These are phyloP conservation scores for Hylomyscus alleni DNA, from an alignment of 2,797 vertebrate species.

Conservation along the genomic window DNA sequence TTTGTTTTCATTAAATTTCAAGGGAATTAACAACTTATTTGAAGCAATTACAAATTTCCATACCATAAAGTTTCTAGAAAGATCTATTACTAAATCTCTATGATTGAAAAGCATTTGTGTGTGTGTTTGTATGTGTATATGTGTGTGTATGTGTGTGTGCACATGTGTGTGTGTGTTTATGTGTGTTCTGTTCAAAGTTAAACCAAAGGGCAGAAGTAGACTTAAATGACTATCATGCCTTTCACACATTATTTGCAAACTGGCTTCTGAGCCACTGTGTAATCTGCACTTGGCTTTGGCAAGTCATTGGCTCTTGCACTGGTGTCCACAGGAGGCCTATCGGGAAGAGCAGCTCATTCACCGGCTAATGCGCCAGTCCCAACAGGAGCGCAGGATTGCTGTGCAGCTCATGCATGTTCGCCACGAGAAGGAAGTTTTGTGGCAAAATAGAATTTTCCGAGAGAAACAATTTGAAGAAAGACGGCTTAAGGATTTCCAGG, in stretches of 20 bases:
- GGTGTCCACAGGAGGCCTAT: slow-evolving; percentile 89
- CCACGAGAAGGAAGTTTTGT: slow-evolving; percentile 94
- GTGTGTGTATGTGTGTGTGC: not conserved
- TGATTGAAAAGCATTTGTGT: not conserved
- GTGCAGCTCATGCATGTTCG: slow-evolving; percentile 95
- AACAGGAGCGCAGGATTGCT: slow-evolving; percentile 93
- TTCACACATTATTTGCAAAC: not conserved
- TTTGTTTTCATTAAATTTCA: slow-evolving; percentile 30
- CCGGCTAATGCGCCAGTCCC: slow-evolving; percentile 94
- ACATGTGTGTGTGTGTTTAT: not conserved
- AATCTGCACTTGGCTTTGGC: no score
- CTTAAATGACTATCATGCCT: not conserved
- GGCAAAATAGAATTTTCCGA: slow-evolving; percentile 94
- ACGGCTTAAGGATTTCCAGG: slow-evolving; percentile 93
- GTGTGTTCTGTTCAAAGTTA: not conserved
- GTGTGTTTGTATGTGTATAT: not conserved
- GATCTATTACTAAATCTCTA: not conserved
- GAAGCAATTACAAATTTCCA: not conserved
- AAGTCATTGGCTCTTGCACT: not conserved
- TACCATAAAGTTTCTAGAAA: not conserved
- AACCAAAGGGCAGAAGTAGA: not conserved
- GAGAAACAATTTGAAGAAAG: slow-evolving; percentile 95
- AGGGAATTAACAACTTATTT: slow-evolving; percentile 15
- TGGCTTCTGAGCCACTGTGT: not conserved
- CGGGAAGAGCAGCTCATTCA: slow-evolving; percentile 94